A percentile compares a stretch with the other conserved stretches of the same genome.
Conservation (phyloP, 2,888 invertebrate genomes). For the Lasiommata megera region DNA sequence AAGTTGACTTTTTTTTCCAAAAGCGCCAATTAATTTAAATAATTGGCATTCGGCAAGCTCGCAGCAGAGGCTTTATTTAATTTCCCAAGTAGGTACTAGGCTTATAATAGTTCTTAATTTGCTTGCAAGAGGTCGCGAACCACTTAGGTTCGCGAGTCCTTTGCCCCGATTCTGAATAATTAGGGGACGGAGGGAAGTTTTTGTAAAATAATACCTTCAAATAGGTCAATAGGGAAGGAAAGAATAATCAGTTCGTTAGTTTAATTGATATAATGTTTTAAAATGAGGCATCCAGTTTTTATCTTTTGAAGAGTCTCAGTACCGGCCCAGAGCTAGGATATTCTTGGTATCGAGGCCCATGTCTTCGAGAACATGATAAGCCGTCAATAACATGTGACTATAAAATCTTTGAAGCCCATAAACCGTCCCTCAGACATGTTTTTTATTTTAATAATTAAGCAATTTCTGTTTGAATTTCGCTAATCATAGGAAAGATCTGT, state of each 20-base stretch:
- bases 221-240: neutral
- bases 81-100: constrained; percentile 13
- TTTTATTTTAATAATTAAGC: too few relatives aligned
- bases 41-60: constrained; percentile 23
- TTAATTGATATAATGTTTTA: neutral
- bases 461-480: too few relatives aligned
- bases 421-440: too few relatives aligned
- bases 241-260: neutral
- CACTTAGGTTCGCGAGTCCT: constrained; percentile 28
- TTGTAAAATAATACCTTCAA: neutral
- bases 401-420: too few relatives aligned
- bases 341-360: too few relatives aligned
- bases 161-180: constrained; percentile 31
- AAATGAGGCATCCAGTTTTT: too few relatives aligned
- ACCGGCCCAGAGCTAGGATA: too few relatives aligned
- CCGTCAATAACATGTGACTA: too few relatives aligned
- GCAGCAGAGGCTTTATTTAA: constrained; percentile 7
- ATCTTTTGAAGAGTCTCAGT: too few relatives aligned
- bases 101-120: constrained; percentile 35
- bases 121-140: constrained; percentile 31
- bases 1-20: too few relatives aligned
- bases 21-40: constrained; percentile 18
- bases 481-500: too few relatives aligned
- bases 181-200: constrained; percentile 29
- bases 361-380: too few relatives aligned